Evolutionary conservation across 2,797 vertebrate genomes (phyloP).

Genomic region (Aratinga solstitialis): DNA sequence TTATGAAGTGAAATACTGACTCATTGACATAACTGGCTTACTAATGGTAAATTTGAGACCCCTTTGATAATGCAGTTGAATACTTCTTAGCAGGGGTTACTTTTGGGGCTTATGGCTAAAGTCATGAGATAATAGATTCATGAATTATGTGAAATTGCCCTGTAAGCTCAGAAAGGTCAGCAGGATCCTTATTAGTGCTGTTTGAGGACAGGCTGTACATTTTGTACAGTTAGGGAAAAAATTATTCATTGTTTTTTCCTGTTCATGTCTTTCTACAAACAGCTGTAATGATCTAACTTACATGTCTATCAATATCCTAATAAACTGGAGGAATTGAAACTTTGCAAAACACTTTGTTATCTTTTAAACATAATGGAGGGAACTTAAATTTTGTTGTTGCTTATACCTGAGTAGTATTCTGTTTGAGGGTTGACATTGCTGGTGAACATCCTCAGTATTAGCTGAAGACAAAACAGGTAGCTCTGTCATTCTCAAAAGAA

Average conservation of each 20-base stretch:
- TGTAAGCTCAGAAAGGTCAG: neutral
- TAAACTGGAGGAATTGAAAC: neutral
- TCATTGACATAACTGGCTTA: neutral
- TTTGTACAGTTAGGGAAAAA: neutral
- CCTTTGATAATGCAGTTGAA: neutral
- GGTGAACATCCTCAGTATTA: neutral
- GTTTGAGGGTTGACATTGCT: neutral
- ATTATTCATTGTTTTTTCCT: neutral
- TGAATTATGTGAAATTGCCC: neutral
- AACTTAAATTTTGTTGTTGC: neutral
- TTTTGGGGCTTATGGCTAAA: neutral
- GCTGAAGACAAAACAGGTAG: neutral
- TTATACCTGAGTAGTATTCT: neutral
- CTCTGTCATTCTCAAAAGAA: neutral
- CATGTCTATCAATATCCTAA: neutral
- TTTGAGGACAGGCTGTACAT: neutral
- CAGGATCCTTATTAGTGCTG: neutral
- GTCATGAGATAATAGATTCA: neutral
- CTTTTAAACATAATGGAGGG: neutral
- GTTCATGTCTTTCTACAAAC: neutral
- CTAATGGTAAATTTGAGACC: neutral
- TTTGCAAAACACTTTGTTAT: neutral
- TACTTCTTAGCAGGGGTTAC: neutral
- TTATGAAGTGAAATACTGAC: neutral
- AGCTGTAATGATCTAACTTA: neutral